These are phyloP conservation scores for Sebastes elongatus DNA, from an alignment of 2,797 vertebrate genomes.

Conservation along the genomic window DNA sequence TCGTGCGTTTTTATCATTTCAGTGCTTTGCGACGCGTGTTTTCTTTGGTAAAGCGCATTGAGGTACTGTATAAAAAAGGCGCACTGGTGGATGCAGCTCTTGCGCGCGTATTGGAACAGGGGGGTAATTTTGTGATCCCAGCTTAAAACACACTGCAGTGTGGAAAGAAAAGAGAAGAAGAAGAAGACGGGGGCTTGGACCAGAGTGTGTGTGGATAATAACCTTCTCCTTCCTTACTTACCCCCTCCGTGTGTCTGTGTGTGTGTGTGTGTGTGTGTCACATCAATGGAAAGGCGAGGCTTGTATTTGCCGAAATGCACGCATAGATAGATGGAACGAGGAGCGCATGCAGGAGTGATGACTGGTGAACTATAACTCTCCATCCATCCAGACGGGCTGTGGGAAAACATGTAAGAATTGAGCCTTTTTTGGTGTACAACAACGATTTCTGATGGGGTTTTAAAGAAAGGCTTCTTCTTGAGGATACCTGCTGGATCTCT, in stretches of 20 bases:
- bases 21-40: slow-evolving; percentile 35
- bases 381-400: slow-evolving; percentile 25
- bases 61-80: slow-evolving; percentile 28
- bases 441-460: slow-evolving; percentile 31
- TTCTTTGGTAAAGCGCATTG: slow-evolving; percentile 35
- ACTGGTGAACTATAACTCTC: slow-evolving; percentile 59
- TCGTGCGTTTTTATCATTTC: slow-evolving; percentile 52
- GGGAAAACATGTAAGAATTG: slow-evolving; percentile 36
- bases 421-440: slow-evolving; percentile 14
- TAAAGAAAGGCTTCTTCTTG: slow-evolving; percentile 15
- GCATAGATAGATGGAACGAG: slow-evolving; percentile 45
- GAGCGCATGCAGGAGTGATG: slow-evolving; percentile 59
- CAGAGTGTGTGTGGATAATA: slow-evolving; percentile 55
- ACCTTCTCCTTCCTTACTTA: slow-evolving; percentile 1
- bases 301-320: slow-evolving; percentile 27
- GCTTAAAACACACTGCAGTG: slow-evolving; percentile 41
- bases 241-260: background rate
- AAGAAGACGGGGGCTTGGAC: background rate
- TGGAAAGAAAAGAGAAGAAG: slow-evolving; percentile 11
- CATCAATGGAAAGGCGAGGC: slow-evolving; percentile 61
- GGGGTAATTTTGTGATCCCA: slow-evolving; percentile 32
- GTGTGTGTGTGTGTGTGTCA: slow-evolving; percentile 34
- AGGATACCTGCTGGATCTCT: slow-evolving; percentile 57
- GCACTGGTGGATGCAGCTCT: slow-evolving; percentile 40
- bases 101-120: slow-evolving; percentile 35